Percentiles rank a stretch among this genome's conserved stretches.
Conservation (phyloP, 2,888 invertebrate genomes). For the Glyphotaelius pellucidus region DNA sequence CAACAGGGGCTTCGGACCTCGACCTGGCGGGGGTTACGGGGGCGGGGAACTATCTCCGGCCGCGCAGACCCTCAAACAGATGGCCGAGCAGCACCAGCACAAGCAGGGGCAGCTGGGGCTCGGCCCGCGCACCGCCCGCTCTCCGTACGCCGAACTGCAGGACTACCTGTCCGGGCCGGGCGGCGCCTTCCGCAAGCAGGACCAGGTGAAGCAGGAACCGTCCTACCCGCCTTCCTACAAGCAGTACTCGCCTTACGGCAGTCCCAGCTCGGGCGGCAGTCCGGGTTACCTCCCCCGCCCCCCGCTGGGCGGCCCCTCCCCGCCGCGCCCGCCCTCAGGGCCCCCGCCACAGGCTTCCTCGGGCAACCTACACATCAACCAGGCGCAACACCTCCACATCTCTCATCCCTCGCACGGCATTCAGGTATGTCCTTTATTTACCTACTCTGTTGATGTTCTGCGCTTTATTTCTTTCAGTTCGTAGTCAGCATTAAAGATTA, state of each 20-base stretch:
- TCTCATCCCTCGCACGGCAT: conserved; percentile 88
- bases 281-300: conserved; percentile 72
- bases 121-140: conserved; percentile 72
- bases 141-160: conserved; percentile 68
- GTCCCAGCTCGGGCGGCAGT: conserved; percentile 79
- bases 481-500: background rate
- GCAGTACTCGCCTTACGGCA: conserved; percentile 83
- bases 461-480: background rate
- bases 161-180: conserved; percentile 69
- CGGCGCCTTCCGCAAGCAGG: conserved; percentile 70
- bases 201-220: conserved; percentile 67
- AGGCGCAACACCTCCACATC: conserved; percentile 92
- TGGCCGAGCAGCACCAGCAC: conserved; percentile 98
- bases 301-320: conserved; percentile 71
- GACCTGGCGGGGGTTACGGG: conserved; percentile 77
- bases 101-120: conserved; percentile 82
- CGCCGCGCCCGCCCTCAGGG: conserved; percentile 71
- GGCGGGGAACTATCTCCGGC: conserved; percentile 90
- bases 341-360: conserved; percentile 70
- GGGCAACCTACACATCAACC: conserved; percentile 85
- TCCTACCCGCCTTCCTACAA: conserved; percentile 73
- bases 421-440: conserved; percentile 80
- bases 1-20: conserved; percentile 67
- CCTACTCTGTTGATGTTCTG: background rate
- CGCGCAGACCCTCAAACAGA: conserved; percentile 96